Percentiles rank a stretch among this genome's conserved stretches.
phyloP scores from a whole-genome alignment of 2,888 invertebrate genomes.

The Cartodere bifasciata region DNA sequence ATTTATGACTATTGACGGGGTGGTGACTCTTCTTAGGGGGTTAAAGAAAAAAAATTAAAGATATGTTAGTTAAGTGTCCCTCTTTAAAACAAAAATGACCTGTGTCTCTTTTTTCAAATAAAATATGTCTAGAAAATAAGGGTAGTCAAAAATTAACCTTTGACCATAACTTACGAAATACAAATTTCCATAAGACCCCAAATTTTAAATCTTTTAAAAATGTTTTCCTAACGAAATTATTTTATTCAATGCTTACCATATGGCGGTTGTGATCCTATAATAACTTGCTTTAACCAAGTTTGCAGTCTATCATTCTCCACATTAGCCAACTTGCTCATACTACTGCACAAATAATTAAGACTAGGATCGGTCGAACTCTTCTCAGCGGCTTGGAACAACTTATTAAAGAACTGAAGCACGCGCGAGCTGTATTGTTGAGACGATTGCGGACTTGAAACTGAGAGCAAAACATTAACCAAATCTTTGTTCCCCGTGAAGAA shows the following conservation, averaged over 20 bases:
- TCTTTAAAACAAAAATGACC: no score
- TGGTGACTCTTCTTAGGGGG: no score
- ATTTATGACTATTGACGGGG: no score
- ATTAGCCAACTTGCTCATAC: conserved; percentile 51
- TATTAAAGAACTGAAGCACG: conserved; percentile 70
- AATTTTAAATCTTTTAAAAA: no score
- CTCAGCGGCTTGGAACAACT: conserved; percentile 52
- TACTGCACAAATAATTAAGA: conserved; percentile 52
- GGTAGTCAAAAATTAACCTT: no score
- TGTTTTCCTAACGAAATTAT: no score
- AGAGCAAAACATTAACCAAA: conserved; percentile 66
- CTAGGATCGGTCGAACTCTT: conserved; percentile 48
- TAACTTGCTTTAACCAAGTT: conserved; percentile 51
- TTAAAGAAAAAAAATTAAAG: no score
- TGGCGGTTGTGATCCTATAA: conserved; percentile 44
- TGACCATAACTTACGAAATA: no score
- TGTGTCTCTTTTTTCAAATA: no score
- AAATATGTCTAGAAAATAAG: no score
- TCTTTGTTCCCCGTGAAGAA: conserved; percentile 64
- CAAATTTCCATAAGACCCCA: no score
- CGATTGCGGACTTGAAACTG: conserved; percentile 63
- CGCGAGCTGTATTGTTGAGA: conserved; percentile 59
- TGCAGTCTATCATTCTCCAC: conserved; percentile 52
- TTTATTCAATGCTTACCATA: conserved; percentile 33
- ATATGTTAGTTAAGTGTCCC: no score